Base-by-base conservation (phyloP, 2,797 vertebrate genomes). In the Cottoperca gobio region DNA sequence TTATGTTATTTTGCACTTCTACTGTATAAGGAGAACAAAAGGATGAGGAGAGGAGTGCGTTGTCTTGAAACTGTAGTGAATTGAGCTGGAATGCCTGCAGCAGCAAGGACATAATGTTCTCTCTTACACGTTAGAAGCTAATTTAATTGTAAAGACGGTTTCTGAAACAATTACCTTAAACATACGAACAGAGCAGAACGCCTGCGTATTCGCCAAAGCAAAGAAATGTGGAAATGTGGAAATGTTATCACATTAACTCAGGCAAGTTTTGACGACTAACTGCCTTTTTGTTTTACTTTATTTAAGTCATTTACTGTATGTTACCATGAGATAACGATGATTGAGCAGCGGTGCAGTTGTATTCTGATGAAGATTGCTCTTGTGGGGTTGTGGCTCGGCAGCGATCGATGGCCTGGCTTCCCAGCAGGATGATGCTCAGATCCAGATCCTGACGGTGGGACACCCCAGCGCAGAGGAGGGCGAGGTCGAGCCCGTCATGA, bases 391-490 rank as follows among this genome's bases (percentile, higher is more conserved):
- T 92, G 85, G 67, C 75, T 53, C 76, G n/a, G 81, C 95, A 99
- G 97, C 97, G 63, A 94, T 95, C 81, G 94, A 98, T 80, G 96
- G 96, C 86, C 95, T 96, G 54, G 95, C 95, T 72, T 94, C 96
- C 86, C 96, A 95, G 92, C 97, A 96, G 89, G 97, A 98, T 21
- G 97, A 97, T 11, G 89, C 94, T 76, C 94, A 97, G 75, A 95
- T 98, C 86, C 97, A 98, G 91, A 98, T 97, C 91, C 94, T 98
- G 69, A 97, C 96, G 1, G 94, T 97, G 88, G 96, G 96, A 28
- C 97, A 96, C 81, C 86, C 91, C 31, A 90, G 91, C 81, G 82
- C 94, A 4, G 96, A 96, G 45, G 97, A 97, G 79, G 92, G 93
- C 3, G 95, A 96, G 39, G 93, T 92, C 10, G 97, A 98, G 76